phyloP scores from a whole-genome alignment of 2,888 invertebrate genomes.

The Ochropleura leucogaster region DNA sequence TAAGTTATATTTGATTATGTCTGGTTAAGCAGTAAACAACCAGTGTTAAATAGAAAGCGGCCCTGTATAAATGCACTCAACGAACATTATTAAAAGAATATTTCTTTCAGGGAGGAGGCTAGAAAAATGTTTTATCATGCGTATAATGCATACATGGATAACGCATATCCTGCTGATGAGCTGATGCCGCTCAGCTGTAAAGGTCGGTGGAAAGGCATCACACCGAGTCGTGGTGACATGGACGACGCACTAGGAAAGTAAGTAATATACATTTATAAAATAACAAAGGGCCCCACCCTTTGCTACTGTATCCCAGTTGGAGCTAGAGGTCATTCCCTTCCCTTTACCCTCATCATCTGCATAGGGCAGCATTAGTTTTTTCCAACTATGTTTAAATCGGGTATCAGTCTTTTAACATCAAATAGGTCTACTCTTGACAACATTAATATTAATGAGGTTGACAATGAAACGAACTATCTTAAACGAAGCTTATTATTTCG shows the following conservation, averaged over 20 bases:
- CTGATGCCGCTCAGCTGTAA: slow-evolving; percentile 99
- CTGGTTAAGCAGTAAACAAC: no score
- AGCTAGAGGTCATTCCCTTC: background rate
- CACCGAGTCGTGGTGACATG: slow-evolving; percentile 98
- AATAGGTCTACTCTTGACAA: no score
- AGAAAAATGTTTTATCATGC: slow-evolving; percentile 99
- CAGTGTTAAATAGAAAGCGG: no score
- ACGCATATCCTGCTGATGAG: slow-evolving; percentile 99
- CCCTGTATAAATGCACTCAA: no score
- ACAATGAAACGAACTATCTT: no score
- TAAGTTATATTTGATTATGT: no score
- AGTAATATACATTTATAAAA: slow-evolving; percentile 81
- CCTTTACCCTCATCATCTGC: background rate
- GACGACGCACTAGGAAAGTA: slow-evolving; percentile 99
- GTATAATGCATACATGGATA: slow-evolving; percentile 98
- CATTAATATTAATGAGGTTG: no score
- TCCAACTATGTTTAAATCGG: background rate
- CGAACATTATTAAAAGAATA: background rate
- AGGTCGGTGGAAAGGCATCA: slow-evolving; percentile 97
- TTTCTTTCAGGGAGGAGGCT: slow-evolving; percentile 94
- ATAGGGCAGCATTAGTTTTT: background rate
- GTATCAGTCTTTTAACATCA: background rate
- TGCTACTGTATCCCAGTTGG: background rate
- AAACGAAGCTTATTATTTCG: no score
- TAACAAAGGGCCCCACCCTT: no score